A percentile compares a stretch with the other conserved stretches of the same genome.
Conservation (phyloP, 2,888 invertebrate species). For the Drosophila subquinaria region DNA sequence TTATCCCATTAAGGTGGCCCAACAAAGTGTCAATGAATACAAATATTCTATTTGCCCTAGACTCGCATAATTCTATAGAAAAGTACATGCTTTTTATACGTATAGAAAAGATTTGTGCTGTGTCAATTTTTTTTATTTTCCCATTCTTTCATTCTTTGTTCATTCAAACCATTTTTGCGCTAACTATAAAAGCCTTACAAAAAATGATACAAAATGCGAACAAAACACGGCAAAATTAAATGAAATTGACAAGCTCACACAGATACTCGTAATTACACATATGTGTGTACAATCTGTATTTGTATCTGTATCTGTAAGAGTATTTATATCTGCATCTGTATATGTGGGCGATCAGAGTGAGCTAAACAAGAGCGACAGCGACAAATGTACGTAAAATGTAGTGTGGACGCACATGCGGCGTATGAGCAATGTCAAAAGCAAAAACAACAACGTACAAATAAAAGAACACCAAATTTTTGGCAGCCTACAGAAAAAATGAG, state of each 20-base stretch:
- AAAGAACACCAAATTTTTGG: slow-evolving; percentile 18
- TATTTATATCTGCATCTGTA: slow-evolving; percentile 2
- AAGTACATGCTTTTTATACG: slow-evolving; percentile 4
- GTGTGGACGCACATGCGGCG: slow-evolving; percentile 37
- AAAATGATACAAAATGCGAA: slow-evolving; percentile 40
- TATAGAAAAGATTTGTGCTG: slow-evolving; percentile 31
- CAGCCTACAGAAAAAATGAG: slow-evolving; percentile 40
- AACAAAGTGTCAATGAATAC: slow-evolving; percentile 32
- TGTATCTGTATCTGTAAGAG: neutral
- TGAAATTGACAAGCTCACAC: slow-evolving; percentile 62
- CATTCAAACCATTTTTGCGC: slow-evolving; percentile 59
- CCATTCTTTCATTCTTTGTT: slow-evolving; percentile 50
- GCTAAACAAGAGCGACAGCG: slow-evolving; percentile 48
- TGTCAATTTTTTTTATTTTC: slow-evolving; percentile 40
- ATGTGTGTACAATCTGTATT: neutral
- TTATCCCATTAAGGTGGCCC: slow-evolving; percentile 11
- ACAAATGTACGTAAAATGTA: slow-evolving; percentile 45
- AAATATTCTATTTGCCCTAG: slow-evolving; percentile 14
- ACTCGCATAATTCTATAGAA: slow-evolving; percentile 11
- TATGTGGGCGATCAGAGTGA: slow-evolving; percentile 51
- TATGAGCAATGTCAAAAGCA: slow-evolving; percentile 47
- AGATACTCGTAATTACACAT: slow-evolving; percentile 6
- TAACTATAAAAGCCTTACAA: slow-evolving; percentile 46
- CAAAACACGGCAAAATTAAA: slow-evolving; percentile 66
- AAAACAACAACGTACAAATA: neutral